These are phyloP conservation scores for Catalaphyllia jardinei DNA, from an alignment of 64 coral and sea anemone species.

Conservation along the genomic window DNA sequence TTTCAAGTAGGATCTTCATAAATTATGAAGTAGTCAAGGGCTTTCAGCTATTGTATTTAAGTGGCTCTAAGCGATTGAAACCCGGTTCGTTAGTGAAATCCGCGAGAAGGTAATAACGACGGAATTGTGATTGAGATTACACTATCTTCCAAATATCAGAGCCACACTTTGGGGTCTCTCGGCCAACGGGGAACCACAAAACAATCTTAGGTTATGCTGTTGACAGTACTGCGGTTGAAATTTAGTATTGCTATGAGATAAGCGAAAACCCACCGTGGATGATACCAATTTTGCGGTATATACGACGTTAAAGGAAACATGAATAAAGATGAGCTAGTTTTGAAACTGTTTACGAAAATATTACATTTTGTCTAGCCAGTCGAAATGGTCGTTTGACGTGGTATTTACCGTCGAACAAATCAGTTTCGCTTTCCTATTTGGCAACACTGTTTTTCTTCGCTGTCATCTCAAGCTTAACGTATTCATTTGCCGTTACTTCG, in stretches of 20 bases:
- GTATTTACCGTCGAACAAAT: background rate
- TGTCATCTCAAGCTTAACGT: background rate
- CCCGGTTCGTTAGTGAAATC: background rate
- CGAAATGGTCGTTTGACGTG: background rate
- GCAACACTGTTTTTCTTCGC: background rate
- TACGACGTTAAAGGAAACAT: background rate
- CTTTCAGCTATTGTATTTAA: background rate
- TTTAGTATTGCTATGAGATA: background rate
- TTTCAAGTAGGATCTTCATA: background rate
- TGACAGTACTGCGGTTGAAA: background rate
- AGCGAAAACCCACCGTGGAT: background rate
- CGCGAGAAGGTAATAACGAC: background rate
- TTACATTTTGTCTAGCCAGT: background rate
- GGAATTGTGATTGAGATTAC: background rate
- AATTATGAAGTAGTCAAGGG: background rate
- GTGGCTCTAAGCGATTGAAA: background rate
- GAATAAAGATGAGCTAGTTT: background rate
- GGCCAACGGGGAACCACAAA: background rate
- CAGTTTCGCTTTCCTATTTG: background rate
- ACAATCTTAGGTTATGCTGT: background rate
- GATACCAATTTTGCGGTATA: background rate
- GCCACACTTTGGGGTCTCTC: background rate
- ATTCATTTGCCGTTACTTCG: no score
- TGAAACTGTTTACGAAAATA: background rate
- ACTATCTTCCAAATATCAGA: background rate